Evolutionary conservation across 2,888 invertebrate genomes (phyloP).

Genomic region (Ischnura elegans): DNA sequence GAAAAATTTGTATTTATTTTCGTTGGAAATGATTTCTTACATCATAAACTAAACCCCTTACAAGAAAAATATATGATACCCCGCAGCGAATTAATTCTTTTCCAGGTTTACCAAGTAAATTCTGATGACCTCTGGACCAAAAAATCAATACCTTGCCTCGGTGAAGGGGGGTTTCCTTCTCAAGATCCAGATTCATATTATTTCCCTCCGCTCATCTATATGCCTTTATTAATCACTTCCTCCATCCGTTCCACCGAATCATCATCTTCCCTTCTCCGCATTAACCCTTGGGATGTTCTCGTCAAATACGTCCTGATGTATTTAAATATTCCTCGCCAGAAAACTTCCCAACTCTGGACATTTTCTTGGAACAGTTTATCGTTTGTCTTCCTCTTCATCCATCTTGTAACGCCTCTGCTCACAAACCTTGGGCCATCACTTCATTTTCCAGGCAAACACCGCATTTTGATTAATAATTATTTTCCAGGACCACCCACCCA

Average conservation of each 20-base stretch:
- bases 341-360: background rate
- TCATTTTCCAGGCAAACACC: background rate
- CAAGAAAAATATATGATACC: too few species aligned
- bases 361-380: background rate
- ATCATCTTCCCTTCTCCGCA: background rate
- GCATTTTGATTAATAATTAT: background rate
- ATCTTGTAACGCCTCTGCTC: background rate
- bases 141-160: too few species aligned
- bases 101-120: too few species aligned
- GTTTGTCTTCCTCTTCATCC: background rate
- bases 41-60: too few species aligned
- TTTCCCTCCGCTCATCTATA: too few species aligned
- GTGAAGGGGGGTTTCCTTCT: background rate
- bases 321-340: background rate
- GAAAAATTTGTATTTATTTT: too few species aligned
- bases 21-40: too few species aligned
- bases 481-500: background rate
- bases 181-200: background rate
- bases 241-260: background rate
- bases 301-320: background rate
- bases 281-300: background rate
- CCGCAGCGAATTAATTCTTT: too few species aligned
- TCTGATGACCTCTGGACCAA: too few species aligned
- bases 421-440: background rate
- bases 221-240: too few species aligned